Evolutionary conservation across 2,113 vertebrate species (phyloP).

Genomic region (Glaucomys volans): DNA sequence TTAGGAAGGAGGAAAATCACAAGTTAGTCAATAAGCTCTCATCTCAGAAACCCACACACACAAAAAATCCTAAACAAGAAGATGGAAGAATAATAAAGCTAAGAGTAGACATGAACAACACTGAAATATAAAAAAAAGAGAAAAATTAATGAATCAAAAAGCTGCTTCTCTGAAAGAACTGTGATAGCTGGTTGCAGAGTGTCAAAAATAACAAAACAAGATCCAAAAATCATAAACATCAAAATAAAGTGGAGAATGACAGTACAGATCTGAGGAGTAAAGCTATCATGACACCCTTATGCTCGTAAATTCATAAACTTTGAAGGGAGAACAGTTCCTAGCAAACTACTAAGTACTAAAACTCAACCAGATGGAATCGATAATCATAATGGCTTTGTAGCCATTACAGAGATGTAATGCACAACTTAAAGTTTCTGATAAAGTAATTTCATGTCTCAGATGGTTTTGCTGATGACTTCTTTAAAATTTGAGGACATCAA

Average conservation of each 20-base stretch:
- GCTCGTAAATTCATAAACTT: neutral
- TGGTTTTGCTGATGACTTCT: too few relatives aligned
- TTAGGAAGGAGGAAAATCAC: neutral
- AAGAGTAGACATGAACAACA: neutral
- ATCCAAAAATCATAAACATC: neutral
- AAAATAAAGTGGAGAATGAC: neutral
- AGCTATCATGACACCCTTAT: neutral
- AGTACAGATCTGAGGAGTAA: neutral
- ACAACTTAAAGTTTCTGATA: neutral
- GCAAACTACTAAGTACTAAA: too few relatives aligned
- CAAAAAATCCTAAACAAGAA: neutral
- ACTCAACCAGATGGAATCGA: neutral
- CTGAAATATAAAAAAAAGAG: neutral
- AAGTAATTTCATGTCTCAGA: too few relatives aligned
- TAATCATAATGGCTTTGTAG: too few relatives aligned
- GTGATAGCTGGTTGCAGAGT: neutral
- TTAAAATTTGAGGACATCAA: neutral
- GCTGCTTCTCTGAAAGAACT: neutral
- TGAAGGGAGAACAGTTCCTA: neutral
- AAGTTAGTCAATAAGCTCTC: neutral
- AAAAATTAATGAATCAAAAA: neutral
- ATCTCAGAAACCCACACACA: neutral
- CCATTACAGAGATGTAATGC: neutral
- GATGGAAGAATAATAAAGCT: neutral
- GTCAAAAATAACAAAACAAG: neutral